A percentile compares a stretch with the other conserved stretches of the same genome.
Conservation (phyloP, 2,797 vertebrate genomes). For the Dendrocincla tyrannina region DNA sequence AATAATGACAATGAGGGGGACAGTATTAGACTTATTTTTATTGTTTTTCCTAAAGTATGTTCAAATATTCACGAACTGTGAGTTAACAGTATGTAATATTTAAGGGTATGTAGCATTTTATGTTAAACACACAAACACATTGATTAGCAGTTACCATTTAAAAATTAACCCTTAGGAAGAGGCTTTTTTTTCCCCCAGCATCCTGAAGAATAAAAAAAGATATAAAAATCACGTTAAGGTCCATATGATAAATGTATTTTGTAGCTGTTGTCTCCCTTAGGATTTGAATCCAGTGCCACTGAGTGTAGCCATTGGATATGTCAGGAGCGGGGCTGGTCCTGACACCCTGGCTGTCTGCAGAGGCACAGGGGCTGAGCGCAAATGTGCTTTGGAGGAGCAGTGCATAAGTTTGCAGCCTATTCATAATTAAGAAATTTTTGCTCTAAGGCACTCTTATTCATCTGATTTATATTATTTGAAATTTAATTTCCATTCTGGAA, state of each 20-base stretch:
- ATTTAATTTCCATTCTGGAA: slow-evolving; percentile 10
- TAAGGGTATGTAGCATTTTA: slow-evolving; percentile 57
- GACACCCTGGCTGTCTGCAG: neutral
- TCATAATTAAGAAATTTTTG: slow-evolving; percentile 49
- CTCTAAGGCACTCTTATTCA: slow-evolving; percentile 34
- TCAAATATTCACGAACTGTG: slow-evolving; percentile 29
- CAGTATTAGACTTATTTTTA: slow-evolving; percentile 68
- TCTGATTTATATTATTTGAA: slow-evolving; percentile 38
- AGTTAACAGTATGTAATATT: slow-evolving; percentile 50
- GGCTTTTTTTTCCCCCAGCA: slow-evolving; percentile 27
- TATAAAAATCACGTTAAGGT: neutral
- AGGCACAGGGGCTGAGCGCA: neutral
- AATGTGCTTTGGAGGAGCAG: neutral
- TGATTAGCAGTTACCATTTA: slow-evolving; percentile 55
- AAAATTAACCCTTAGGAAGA: slow-evolving; percentile 55
- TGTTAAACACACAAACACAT: slow-evolving; percentile 44
- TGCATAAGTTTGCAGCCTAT: neutral
- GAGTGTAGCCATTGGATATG: neutral
- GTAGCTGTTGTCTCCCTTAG: neutral
- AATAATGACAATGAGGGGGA: slow-evolving; percentile 67
- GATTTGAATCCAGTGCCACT: neutral
- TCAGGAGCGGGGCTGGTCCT: neutral
- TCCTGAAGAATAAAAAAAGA: slow-evolving; percentile 23
- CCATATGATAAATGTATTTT: neutral
- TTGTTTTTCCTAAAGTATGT: slow-evolving; percentile 40